phyloP scores from a whole-genome alignment of 2,888 invertebrate species.

The Cephus sareptanus region DNA sequence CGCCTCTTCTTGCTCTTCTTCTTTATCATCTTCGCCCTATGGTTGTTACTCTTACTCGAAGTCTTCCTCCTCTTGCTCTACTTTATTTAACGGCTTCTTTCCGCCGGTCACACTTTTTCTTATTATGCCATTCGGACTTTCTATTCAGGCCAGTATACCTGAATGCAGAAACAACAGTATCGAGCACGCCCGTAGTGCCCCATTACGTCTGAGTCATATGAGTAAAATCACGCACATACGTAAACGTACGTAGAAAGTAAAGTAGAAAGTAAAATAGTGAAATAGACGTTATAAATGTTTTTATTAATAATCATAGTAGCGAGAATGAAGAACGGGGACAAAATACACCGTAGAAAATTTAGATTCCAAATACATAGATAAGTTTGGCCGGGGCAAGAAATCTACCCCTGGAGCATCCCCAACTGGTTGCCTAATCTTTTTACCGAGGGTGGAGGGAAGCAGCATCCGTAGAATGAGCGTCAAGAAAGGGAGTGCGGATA shows the following conservation, averaged over 20 bases:
- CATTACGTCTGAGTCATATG: not conserved
- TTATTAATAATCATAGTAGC: not conserved
- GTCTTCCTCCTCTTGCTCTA: slow-evolving; percentile 7
- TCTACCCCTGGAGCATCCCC: not conserved
- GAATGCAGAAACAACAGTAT: not conserved
- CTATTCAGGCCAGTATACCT: not conserved
- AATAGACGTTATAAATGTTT: not conserved
- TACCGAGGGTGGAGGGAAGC: not conserved
- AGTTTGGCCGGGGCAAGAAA: not conserved
- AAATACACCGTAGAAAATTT: not conserved
- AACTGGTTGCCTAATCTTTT: not conserved
- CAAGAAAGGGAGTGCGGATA: not conserved
- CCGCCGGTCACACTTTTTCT: not conserved
- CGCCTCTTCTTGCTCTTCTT: slow-evolving; percentile 12
- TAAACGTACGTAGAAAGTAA: not conserved
- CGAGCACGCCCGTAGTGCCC: no score
- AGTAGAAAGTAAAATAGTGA: not conserved
- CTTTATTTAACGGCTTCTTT: not conserved
- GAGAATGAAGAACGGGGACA: not conserved
- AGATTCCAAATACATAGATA: not conserved
- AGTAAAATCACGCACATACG: not conserved
- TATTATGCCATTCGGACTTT: not conserved
- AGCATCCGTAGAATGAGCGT: not conserved
- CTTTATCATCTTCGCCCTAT: slow-evolving; percentile 9
- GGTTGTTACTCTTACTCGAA: not conserved